Evolutionary conservation across 2,113 vertebrate genomes (phyloP).

Genomic region (Chrysochloris asiatica): DNA sequence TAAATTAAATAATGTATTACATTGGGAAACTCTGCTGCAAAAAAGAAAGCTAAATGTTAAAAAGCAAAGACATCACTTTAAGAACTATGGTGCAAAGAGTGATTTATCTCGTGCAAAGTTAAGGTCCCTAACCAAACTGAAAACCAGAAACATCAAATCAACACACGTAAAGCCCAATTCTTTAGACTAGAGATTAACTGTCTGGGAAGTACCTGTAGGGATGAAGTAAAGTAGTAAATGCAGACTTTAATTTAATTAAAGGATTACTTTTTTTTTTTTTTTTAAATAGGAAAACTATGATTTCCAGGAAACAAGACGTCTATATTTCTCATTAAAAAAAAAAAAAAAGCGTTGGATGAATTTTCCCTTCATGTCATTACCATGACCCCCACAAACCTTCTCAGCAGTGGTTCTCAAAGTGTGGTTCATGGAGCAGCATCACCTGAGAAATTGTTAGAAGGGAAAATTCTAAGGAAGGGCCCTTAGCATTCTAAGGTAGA

Average conservation of each 20-base stretch:
- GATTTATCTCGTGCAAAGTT: background rate
- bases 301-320: conserved; percentile 20
- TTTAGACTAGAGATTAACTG: background rate
- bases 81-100: background rate
- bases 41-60: too few species aligned
- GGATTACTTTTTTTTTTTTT: conserved; percentile 25
- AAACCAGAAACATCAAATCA: background rate
- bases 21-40: too few species aligned
- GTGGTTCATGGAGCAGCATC: background rate
- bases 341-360: background rate
- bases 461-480: background rate
- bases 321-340: background rate
- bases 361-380: background rate
- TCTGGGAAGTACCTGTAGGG: background rate
- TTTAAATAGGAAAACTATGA: background rate
- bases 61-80: too few species aligned
- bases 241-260: conserved; percentile 49
- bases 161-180: background rate
- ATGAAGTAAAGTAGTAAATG: conserved; percentile 9
- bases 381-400: background rate
- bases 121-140: background rate
- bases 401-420: background rate
- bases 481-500: too few species aligned
- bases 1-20: too few species aligned
- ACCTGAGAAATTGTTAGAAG: background rate